Conservation (phyloP, 2,797 vertebrate species). For the Atherinosoma microstoma region DNA sequence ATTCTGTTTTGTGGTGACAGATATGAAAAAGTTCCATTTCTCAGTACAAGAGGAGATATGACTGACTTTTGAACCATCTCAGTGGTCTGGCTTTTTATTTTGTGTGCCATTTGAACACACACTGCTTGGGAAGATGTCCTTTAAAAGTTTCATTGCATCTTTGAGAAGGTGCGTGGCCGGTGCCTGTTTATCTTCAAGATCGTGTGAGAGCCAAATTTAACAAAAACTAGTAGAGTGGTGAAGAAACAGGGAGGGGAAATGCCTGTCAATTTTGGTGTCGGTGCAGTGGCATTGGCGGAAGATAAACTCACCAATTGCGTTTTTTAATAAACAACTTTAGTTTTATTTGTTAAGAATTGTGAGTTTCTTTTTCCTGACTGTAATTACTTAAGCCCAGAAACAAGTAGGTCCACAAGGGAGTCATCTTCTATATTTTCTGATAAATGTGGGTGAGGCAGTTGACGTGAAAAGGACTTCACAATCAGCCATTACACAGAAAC, state of each 20-base stretch:
- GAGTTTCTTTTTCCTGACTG: background rate
- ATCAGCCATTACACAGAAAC: background rate
- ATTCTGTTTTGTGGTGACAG: background rate
- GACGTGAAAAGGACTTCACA: background rate
- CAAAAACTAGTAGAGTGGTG: background rate
- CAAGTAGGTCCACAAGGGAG: background rate
- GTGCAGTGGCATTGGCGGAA: background rate
- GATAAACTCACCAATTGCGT: background rate
- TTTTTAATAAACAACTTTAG: background rate
- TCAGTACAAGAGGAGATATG: background rate
- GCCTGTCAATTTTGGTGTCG: background rate
- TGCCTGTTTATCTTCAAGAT: background rate
- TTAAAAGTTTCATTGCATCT: background rate
- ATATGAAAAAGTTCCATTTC: background rate
- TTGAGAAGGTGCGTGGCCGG: background rate
- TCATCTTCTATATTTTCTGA: background rate
- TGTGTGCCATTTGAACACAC: background rate
- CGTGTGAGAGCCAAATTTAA: background rate
- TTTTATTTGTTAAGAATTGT: background rate
- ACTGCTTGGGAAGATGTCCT: background rate
- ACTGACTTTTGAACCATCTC: slow-evolving; percentile 5
- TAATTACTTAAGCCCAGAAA: background rate
- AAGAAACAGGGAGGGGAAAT: no score
- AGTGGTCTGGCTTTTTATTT: background rate
- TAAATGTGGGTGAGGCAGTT: background rate